A percentile compares a stretch with the other conserved stretches of the same genome.
These are phyloP conservation scores for Campylorhamphus procurvoides DNA, from an alignment of 2,113 vertebrate genomes.

Conservation along the genomic window DNA sequence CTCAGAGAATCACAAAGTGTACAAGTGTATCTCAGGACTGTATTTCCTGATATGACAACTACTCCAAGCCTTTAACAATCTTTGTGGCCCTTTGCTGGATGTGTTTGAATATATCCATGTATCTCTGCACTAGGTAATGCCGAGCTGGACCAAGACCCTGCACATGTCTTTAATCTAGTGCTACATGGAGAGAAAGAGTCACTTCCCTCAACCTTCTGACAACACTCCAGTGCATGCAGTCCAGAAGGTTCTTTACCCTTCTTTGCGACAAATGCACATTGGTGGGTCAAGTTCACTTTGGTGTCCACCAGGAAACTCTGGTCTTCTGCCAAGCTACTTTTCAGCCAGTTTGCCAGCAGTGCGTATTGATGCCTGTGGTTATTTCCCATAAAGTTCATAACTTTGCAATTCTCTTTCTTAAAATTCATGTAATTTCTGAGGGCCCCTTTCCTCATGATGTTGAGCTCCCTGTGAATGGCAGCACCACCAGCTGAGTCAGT, in stretches of 20 bases:
- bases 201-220: background rate
- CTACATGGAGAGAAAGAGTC: background rate
- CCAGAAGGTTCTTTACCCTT: background rate
- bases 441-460: background rate
- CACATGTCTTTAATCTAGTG: background rate
- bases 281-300: background rate
- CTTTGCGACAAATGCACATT: background rate
- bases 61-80: background rate
- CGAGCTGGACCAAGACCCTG: background rate
- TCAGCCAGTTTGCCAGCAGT: background rate
- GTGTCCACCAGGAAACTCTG: background rate
- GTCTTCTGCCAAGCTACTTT: background rate
- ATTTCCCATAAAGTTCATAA: background rate
- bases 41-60: background rate
- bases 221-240: background rate
- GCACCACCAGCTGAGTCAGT: background rate
- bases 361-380: rapidly evolving
- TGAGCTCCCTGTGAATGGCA: background rate
- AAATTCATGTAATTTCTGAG: background rate
- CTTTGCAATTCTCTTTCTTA: background rate
- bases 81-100: background rate
- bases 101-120: rapidly evolving
- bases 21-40: background rate
- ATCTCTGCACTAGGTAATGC: background rate
- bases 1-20: background rate